A percentile compares a stretch with the other conserved stretches of the same genome.
Evolutionary conservation across 2,888 invertebrate genomes (phyloP).

Genomic region (Metacarcinus magister): DNA sequence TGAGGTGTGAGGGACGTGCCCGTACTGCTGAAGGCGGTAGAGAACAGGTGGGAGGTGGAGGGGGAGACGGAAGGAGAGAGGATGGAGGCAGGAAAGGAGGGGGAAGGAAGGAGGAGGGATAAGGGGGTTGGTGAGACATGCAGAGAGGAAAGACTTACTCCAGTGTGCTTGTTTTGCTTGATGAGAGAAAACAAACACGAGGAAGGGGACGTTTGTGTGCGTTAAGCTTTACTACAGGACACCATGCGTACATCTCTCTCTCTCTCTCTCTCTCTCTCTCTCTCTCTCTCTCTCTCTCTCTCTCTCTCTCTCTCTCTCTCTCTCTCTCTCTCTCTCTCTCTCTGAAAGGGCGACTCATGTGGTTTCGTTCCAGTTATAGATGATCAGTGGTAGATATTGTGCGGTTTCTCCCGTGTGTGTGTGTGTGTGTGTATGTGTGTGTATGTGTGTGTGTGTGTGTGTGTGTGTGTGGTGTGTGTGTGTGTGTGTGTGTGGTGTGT

Average conservation of each 20-base stretch:
- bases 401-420: slow-evolving; percentile 1
- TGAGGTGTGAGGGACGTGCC: not conserved
- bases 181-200: slow-evolving; percentile 22
- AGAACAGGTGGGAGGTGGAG: not conserved
- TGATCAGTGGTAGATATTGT: slow-evolving; percentile 16
- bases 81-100: not conserved
- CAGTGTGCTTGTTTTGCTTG: slow-evolving; percentile 39
- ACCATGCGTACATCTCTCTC: not conserved
- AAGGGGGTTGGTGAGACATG: not conserved
- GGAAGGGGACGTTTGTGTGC: not conserved
- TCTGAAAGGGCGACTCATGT: not conserved
- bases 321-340: too few relatives aligned
- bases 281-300: not conserved
- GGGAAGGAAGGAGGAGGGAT: not conserved
- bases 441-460: too few relatives aligned
- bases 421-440: too few relatives aligned
- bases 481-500: too few relatives aligned
- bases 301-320: not conserved
- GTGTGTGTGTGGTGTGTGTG: too few relatives aligned
- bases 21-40: not conserved
- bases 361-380: slow-evolving; percentile 8
- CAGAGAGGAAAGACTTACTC: not conserved
- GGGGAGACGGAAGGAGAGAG: not conserved
- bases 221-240: not conserved
- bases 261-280: slow-evolving; percentile 39